phyloP scores from a whole-genome alignment of 1,140 invertebrate species.

The Diachasma alloeum region DNA sequence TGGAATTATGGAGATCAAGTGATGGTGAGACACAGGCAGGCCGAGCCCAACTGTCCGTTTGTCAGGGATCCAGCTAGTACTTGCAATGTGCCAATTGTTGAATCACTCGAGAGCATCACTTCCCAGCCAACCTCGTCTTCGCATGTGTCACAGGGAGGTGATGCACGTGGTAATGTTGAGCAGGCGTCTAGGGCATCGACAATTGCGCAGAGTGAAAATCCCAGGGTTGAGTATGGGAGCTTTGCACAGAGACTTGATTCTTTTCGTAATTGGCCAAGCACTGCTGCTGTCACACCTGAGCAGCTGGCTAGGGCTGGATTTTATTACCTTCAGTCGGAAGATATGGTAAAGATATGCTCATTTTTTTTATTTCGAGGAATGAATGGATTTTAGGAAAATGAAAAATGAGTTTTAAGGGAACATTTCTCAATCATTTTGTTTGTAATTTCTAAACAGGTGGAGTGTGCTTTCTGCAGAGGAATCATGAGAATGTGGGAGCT shows the following conservation, averaged over 20 bases:
- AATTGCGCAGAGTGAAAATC: conserved; percentile 13
- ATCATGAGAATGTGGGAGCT: conserved; percentile 76
- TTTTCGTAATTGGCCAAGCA: conserved; percentile 72
- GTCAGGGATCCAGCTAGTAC: conserved; percentile 71
- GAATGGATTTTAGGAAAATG: neutral
- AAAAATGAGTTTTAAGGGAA: neutral
- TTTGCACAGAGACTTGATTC: conserved; percentile 67
- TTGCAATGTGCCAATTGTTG: conserved; percentile 71
- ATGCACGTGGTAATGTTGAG: neutral
- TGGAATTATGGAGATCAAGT: conserved; percentile 82
- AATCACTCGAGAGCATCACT: conserved; percentile 7
- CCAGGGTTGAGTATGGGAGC: conserved; percentile 53
- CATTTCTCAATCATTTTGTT: neutral
- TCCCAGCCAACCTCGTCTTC: conserved; percentile 25
- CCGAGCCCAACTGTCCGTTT: conserved; percentile 77
- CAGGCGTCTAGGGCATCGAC: neutral
- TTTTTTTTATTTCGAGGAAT: no score
- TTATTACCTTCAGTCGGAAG: conserved; percentile 72
- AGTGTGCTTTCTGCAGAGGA: conserved; percentile 85
- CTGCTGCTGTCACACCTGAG: conserved; percentile 70
- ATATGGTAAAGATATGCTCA: conserved; percentile 63
- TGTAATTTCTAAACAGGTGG: conserved; percentile 65
- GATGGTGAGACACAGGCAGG: conserved; percentile 70
- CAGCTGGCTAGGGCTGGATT: conserved; percentile 84
- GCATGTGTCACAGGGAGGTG: neutral